Evolutionary conservation across 2,113 vertebrate species (phyloP).

Genomic region (Ceyx margarethae): DNA sequence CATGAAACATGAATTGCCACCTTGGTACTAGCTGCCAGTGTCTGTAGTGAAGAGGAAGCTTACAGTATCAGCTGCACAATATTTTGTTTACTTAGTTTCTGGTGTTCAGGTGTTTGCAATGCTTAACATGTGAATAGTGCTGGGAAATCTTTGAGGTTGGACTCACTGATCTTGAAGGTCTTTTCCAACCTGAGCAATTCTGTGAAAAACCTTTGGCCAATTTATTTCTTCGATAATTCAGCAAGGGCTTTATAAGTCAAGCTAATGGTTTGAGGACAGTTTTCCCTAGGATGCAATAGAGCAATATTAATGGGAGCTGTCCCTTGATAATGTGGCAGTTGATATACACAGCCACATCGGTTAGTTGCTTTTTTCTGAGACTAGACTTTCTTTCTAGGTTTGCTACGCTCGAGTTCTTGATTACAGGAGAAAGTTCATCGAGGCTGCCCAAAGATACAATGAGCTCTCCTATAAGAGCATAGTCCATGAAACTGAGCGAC

Average conservation of each 20-base stretch:
- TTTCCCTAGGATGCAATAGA: neutral
- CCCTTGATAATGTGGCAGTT: neutral
- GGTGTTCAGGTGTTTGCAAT: neutral
- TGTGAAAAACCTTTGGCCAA: neutral
- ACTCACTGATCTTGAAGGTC: no score
- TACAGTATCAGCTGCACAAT: neutral
- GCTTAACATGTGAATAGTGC: neutral
- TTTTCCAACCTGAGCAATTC: no score
- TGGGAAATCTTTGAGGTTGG: neutral
- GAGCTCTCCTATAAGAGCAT: conserved; percentile 98
- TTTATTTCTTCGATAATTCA: neutral
- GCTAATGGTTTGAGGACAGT: neutral
- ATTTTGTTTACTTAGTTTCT: neutral
- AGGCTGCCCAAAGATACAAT: conserved; percentile 97
- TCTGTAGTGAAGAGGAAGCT: neutral
- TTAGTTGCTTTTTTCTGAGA: neutral
- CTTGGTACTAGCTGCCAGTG: neutral
- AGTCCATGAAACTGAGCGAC: conserved; percentile 92
- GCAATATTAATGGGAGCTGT: neutral
- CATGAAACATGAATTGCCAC: neutral
- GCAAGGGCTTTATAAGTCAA: neutral
- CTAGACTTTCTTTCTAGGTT: conserved; percentile 75
- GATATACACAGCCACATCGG: neutral
- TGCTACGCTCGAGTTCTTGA: conserved; percentile 97
- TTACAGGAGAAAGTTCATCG: conserved; percentile 97